These are phyloP conservation scores for Gymnoscopelus microlampas DNA, from an alignment of 2,797 vertebrate species.

Conservation along the genomic window DNA sequence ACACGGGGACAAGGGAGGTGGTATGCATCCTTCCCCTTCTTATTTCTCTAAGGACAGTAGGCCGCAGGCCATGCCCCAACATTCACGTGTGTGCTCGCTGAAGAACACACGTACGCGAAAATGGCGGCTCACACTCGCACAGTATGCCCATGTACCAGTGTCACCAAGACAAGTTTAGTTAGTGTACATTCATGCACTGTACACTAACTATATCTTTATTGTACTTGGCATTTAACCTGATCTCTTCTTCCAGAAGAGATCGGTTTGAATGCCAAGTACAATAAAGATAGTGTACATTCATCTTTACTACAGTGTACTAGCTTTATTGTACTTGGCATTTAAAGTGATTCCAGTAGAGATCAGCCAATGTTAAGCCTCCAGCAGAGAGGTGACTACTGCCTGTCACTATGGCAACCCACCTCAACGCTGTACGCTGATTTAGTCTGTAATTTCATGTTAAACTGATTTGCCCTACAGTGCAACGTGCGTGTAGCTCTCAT, in stretches of 20 bases:
- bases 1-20: not conserved
- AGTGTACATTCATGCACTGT: not conserved
- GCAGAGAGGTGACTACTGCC: slow-evolving; percentile 19
- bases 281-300: not conserved
- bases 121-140: no score
- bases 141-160: not conserved
- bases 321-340: not conserved
- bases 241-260: not conserved
- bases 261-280: not conserved
- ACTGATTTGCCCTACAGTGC: slow-evolving; percentile 12
- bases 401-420: slow-evolving; percentile 32
- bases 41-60: no score
- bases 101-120: no score
- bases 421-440: slow-evolving; percentile 19
- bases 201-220: not conserved
- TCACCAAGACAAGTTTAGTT: slow-evolving; percentile 1
- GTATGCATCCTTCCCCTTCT: not conserved
- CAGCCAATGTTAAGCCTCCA: slow-evolving; percentile 22
- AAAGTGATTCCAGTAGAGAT: not conserved
- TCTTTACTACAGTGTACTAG: no score
- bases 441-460: slow-evolving; percentile 31
- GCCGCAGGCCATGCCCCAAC: no score
- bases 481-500: not conserved
- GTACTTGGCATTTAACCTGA: not conserved
- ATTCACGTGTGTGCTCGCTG: no score